Conservation (phyloP, 2,888 invertebrate species). For the Zeuzera pyrina region DNA sequence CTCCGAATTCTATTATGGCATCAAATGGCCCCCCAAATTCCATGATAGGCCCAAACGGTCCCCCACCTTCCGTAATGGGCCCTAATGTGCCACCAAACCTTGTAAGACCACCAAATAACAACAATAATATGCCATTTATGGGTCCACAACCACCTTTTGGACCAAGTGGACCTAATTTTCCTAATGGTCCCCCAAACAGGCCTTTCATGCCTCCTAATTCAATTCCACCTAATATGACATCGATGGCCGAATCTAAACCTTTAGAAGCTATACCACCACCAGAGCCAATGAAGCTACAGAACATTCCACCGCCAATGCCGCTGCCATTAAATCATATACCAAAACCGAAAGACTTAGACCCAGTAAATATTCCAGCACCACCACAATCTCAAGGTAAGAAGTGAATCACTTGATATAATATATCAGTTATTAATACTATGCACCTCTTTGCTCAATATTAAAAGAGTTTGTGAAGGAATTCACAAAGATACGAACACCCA, state of each 20-base stretch:
- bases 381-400: constrained; percentile 21
- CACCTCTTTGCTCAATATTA: too few relatives aligned
- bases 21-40: constrained; percentile 23
- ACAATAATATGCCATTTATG: constrained; percentile 47
- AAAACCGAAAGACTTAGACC: constrained; percentile 75
- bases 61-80: constrained; percentile 38
- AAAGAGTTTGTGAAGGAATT: too few relatives aligned
- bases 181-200: constrained; percentile 37
- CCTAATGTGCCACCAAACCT: constrained; percentile 31
- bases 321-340: constrained; percentile 74
- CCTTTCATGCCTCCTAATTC: constrained; percentile 40
- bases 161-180: constrained; percentile 20
- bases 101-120: constrained; percentile 27
- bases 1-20: constrained; percentile 24
- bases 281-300: constrained; percentile 73
- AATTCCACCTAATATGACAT: constrained; percentile 22
- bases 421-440: too few relatives aligned
- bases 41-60: constrained; percentile 33
- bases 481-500: too few relatives aligned
- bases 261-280: constrained; percentile 23
- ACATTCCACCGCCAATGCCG: constrained; percentile 75
- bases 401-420: too few relatives aligned
- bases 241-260: constrained; percentile 9
- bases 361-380: constrained; percentile 68
- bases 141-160: constrained; percentile 46